Conservation (phyloP, 2,113 vertebrate species). For the Oryzias melastigma region DNA sequence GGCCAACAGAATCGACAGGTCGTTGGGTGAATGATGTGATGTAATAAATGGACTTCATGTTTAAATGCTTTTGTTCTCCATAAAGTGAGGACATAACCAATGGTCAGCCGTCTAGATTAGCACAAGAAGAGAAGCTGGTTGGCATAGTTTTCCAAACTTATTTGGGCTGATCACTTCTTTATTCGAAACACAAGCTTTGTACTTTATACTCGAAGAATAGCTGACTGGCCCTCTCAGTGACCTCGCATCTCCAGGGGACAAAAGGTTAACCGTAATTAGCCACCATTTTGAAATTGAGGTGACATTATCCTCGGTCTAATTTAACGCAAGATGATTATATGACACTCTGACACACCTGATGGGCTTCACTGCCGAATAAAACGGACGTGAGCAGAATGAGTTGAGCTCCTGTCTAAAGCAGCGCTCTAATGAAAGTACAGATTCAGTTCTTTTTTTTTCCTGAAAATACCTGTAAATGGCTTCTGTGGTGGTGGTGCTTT, state of each 20-base stretch:
- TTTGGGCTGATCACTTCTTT: background rate
- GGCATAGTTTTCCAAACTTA: slow-evolving; percentile 12
- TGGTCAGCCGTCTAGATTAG: slow-evolving; percentile 46
- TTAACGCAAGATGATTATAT: slow-evolving; percentile 60
- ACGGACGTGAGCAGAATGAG: slow-evolving; percentile 45
- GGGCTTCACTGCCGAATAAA: slow-evolving; percentile 39
- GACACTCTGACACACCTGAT: slow-evolving; percentile 64
- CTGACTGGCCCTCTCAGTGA: slow-evolving; percentile 22
- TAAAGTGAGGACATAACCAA: slow-evolving; percentile 45
- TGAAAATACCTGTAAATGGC: slow-evolving; percentile 21
- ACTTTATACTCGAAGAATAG: slow-evolving; percentile 14
- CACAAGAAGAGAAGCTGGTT: background rate
- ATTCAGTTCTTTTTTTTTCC: slow-evolving; percentile 35
- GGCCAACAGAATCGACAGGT: slow-evolving; percentile 49
- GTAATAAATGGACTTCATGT: slow-evolving; percentile 50
- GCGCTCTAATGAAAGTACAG: slow-evolving; percentile 21
- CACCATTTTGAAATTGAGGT: slow-evolving; percentile 31
- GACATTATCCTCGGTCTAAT: slow-evolving; percentile 60
- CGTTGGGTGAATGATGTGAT: slow-evolving; percentile 61
- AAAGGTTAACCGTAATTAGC: slow-evolving; percentile 59
- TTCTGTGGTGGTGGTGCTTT: slow-evolving; percentile 16
- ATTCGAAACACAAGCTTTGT: background rate
- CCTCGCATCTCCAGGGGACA: slow-evolving; percentile 31
- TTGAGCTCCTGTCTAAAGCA: slow-evolving; percentile 1
- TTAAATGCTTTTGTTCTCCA: slow-evolving; percentile 39